Percentiles rank a stretch among this genome's conserved stretches.
Conservation (phyloP, 2,888 invertebrate species). For the Galeopsomyia nigrocyanea region DNA sequence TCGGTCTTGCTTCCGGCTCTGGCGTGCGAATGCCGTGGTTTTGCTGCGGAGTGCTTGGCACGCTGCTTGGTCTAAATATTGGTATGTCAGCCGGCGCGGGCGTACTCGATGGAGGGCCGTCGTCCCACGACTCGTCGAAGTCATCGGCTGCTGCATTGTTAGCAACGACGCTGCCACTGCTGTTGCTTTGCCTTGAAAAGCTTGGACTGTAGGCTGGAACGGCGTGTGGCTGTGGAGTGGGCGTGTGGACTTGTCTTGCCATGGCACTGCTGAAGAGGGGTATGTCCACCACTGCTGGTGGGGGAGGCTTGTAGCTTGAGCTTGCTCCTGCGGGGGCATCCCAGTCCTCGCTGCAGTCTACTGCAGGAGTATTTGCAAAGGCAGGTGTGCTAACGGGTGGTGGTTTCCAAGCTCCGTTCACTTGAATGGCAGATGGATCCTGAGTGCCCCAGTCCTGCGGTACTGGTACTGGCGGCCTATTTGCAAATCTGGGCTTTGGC, state of each 20-base stretch:
- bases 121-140: conserved; percentile 26
- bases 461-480: conserved; percentile 13
- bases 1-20: background rate
- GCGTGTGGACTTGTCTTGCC: too few species aligned
- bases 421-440: conserved; percentile 3
- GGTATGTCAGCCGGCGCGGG: conserved; percentile 20
- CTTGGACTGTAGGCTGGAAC: too few species aligned
- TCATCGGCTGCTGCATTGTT: conserved; percentile 4
- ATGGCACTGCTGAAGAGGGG: conserved; percentile 2
- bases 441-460: conserved; percentile 45
- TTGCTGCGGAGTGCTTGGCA: background rate
- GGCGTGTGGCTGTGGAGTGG: too few species aligned
- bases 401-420: conserved; percentile 39
- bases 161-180: background rate
- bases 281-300: conserved; percentile 8
- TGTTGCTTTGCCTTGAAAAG: too few species aligned
- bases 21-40: background rate
- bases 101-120: background rate
- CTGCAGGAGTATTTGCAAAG: background rate
- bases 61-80: conserved; percentile 13
- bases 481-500: conserved; percentile 27
- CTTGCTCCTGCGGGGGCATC: conserved; percentile 7
- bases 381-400: conserved; percentile 3
- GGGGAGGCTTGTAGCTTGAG: conserved; percentile 18
- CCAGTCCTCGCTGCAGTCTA: conserved; percentile 39